Evolutionary conservation across 2,888 invertebrate species (phyloP).

Genomic region (Emmelina monodactyla): DNA sequence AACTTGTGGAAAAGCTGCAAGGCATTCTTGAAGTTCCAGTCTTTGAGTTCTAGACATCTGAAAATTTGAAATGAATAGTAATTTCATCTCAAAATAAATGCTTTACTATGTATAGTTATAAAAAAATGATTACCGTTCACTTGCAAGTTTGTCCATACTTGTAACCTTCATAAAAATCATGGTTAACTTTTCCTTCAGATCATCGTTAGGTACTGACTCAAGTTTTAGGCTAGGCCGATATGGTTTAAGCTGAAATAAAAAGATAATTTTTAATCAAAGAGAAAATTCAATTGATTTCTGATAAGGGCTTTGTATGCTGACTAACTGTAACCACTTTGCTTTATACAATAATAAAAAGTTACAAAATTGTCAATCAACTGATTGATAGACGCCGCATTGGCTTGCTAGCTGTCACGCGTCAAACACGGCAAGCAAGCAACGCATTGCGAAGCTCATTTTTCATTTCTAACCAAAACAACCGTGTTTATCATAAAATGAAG

Average conservation of each 20-base stretch:
- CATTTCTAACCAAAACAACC: constrained; percentile 1
- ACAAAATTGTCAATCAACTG: too few relatives aligned
- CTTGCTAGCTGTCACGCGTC: constrained; percentile 38
- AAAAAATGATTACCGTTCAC: constrained; percentile 30
- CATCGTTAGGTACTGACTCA: constrained; percentile 33
- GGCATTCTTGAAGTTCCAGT: constrained; percentile 66
- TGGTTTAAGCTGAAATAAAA: constrained; percentile 25
- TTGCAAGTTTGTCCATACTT: constrained; percentile 24
- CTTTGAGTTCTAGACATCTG: constrained; percentile 70
- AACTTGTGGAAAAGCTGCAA: constrained; percentile 37
- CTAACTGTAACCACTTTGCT: too few relatives aligned
- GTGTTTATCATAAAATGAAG: constrained; percentile 38
- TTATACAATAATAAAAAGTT: too few relatives aligned
- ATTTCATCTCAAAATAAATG: too few relatives aligned
- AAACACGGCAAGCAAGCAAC: not conserved
- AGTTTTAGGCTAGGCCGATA: constrained; percentile 30
- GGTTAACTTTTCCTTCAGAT: constrained; percentile 30
- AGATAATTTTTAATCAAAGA: too few relatives aligned
- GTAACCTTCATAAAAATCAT: constrained; percentile 41
- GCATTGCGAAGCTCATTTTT: constrained; percentile 1
- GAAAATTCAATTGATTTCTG: too few relatives aligned
- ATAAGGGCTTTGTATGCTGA: too few relatives aligned
- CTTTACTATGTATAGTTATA: not conserved
- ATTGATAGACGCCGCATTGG: constrained; percentile 20
- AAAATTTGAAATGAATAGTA: too few relatives aligned